Base-by-base conservation (phyloP, 1,140 invertebrate species). In the Paracyclopina nana region DNA sequence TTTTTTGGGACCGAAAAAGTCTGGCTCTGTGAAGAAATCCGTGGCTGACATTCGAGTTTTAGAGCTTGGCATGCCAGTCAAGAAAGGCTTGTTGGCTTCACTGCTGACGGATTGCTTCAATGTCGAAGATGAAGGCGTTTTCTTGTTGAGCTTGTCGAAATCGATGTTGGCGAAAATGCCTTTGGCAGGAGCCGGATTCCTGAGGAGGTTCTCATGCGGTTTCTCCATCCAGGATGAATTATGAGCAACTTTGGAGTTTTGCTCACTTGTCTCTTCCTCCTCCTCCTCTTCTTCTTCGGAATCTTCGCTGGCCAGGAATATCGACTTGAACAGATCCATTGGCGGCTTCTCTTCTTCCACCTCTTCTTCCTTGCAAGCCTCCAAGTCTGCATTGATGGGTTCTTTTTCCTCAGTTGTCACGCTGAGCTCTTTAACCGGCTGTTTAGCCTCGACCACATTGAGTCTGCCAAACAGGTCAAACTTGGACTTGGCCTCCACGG, bases 81-180 rank as follows among this genome's bases (percentile, higher is more conserved):
- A 6, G 20, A 16, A 11, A 14, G 9, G 8, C 5, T 22, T 27
- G 3, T 20, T 16, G 27, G 8, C 8, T 9, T 18, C 11, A 27
- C 25, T 9, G 49, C 16, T 6, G 40, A 18, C 24, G 25, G 9
- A 3, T 30, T 3, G 4, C 34, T n/a, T n/a, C n/a, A n/a, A n/a
- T n/a, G n/a, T n/a, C n/a, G n/a, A n/a, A n/a, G n/a, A n/a, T n/a
- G n/a, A n/a, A n/a, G n/a, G n/a, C n/a, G n/a, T 27, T 41, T 16
- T 14, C 8, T 38, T 16, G 9, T 67, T 66, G 45, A 63, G 64
- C 62, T 66, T 71, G 54, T 77, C 73, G 11, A 79, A 68, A 63
- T 79, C 75, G 20, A 82, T 62, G 53, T 78, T 75, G 0, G 77
- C 77, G 58, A 82, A 82, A 46, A 81, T 78, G 1, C 78, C 78